A percentile compares a stretch with the other conserved stretches of the same genome.
Evolutionary conservation across 2,888 invertebrate species (phyloP).

Genomic region (Margaritifera margaritifera): DNA sequence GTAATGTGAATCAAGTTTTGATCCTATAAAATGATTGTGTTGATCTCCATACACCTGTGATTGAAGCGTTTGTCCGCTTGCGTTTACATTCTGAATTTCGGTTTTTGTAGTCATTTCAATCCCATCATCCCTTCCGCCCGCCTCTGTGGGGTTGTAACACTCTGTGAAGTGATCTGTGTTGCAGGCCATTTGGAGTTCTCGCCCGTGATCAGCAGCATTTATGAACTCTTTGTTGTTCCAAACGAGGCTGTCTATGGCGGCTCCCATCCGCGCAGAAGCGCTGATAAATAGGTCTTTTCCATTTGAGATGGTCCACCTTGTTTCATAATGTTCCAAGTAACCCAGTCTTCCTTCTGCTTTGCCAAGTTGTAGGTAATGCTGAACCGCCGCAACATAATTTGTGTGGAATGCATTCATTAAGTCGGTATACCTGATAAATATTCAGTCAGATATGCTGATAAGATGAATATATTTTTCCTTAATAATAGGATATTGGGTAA

Average conservation of each 20-base stretch:
- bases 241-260: conserved; percentile 42
- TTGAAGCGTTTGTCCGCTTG: conserved; percentile 19
- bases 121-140: conserved; percentile 34
- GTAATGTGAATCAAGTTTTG: background rate
- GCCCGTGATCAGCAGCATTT: conserved; percentile 38
- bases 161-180: conserved; percentile 32
- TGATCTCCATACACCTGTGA: conserved; percentile 17
- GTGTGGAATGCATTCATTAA: conserved; percentile 27
- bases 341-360: conserved; percentile 33
- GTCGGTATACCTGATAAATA: conserved; percentile 31
- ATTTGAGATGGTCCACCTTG: conserved; percentile 35
- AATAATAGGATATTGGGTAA: too few species aligned
- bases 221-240: conserved; percentile 42
- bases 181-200: conserved; percentile 43
- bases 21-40: background rate
- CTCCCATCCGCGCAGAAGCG: conserved; percentile 37
- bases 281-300: conserved; percentile 30
- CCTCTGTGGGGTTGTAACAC: conserved; percentile 47
- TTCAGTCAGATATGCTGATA: background rate
- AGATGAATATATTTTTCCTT: too few species aligned
- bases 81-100: conserved; percentile 22
- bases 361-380: conserved; percentile 30
- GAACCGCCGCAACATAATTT: conserved; percentile 32
- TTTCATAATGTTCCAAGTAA: conserved; percentile 17
- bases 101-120: conserved; percentile 22